Evolutionary conservation across 2,888 invertebrate species (phyloP).

Genomic region (Mechanitis messenoides): DNA sequence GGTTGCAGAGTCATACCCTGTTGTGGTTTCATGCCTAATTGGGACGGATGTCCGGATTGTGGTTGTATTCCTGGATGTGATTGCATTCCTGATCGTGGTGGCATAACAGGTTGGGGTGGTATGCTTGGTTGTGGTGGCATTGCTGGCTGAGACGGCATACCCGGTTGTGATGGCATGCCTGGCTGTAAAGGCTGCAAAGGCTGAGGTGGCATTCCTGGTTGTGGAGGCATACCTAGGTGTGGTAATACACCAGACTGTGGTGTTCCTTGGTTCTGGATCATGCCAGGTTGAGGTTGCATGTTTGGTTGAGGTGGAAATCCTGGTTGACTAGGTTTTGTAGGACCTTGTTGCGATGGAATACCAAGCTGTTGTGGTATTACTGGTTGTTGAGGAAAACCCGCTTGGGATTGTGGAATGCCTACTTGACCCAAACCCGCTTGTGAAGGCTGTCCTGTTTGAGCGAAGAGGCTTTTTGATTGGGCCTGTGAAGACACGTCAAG

Average conservation of each 20-base stretch:
- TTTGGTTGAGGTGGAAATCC: slow-evolving; percentile 28
- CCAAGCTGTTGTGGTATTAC: slow-evolving; percentile 17
- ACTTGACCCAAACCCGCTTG: slow-evolving; percentile 42
- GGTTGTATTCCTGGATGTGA: slow-evolving; percentile 33
- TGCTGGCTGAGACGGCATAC: slow-evolving; percentile 35
- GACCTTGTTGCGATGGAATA: slow-evolving; percentile 18
- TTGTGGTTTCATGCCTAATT: slow-evolving; percentile 29
- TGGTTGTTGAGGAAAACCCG: too few relatives aligned
- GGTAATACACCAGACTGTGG: slow-evolving; percentile 26
- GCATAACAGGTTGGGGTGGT: slow-evolving; percentile 39
- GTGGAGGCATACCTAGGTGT: slow-evolving; percentile 46
- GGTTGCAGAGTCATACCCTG: slow-evolving; percentile 28
- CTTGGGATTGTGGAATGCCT: slow-evolving; percentile 37
- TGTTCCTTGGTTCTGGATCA: too few relatives aligned
- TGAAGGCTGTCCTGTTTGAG: slow-evolving; percentile 29
- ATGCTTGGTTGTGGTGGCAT: slow-evolving; percentile 30
- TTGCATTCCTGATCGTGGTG: slow-evolving; percentile 35
- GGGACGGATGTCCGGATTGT: slow-evolving; percentile 23
- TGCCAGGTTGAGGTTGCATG: slow-evolving; percentile 19
- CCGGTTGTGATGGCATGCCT: slow-evolving; percentile 29
- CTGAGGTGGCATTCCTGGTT: slow-evolving; percentile 18
- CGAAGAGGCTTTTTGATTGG: too few relatives aligned
- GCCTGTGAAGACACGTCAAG: too few relatives aligned
- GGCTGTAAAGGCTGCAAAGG: slow-evolving; percentile 12
- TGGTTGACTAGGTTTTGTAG: slow-evolving; percentile 13